phyloP scores from a whole-genome alignment of 2,888 invertebrate genomes.

The Subacronicta megacephala region DNA sequence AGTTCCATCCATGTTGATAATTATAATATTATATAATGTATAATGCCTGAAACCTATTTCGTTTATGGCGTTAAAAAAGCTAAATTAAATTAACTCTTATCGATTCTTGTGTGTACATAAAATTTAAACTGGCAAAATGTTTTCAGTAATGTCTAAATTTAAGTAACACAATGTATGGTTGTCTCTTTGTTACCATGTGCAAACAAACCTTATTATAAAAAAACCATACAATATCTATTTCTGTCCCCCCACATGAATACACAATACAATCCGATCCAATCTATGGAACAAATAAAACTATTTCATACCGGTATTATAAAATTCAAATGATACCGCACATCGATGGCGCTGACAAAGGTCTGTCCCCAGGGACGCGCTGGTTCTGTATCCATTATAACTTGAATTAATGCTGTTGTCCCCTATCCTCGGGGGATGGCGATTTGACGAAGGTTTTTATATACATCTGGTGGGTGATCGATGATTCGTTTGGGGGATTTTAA shows the following conservation, averaged over 20 bases:
- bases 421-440: constrained; percentile 61
- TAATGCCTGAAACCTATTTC: too few species aligned
- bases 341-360: constrained; percentile 74
- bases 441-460: constrained; percentile 65
- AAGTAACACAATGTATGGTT: too few species aligned
- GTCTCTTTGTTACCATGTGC: too few species aligned
- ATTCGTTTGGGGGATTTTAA: constrained; percentile 17
- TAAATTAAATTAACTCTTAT: too few species aligned
- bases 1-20: too few species aligned
- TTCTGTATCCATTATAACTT: constrained; percentile 80
- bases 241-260: constrained; percentile 3
- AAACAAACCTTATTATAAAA: constrained; percentile 1
- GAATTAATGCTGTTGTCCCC: constrained; percentile 75
- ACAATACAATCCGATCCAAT: constrained; percentile 33
- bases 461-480: constrained; percentile 28
- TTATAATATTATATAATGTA: too few species aligned
- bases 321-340: constrained; percentile 75
- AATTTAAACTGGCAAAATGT: too few species aligned
- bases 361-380: constrained; percentile 60
- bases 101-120: too few species aligned
- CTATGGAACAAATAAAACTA: constrained; percentile 28
- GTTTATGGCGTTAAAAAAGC: too few species aligned
- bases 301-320: constrained; percentile 57
- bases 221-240: neutral
- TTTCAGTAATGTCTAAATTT: too few species aligned